phyloP scores from a whole-genome alignment of 1,140 invertebrate genomes.

The Caenorhabditis latens region DNA sequence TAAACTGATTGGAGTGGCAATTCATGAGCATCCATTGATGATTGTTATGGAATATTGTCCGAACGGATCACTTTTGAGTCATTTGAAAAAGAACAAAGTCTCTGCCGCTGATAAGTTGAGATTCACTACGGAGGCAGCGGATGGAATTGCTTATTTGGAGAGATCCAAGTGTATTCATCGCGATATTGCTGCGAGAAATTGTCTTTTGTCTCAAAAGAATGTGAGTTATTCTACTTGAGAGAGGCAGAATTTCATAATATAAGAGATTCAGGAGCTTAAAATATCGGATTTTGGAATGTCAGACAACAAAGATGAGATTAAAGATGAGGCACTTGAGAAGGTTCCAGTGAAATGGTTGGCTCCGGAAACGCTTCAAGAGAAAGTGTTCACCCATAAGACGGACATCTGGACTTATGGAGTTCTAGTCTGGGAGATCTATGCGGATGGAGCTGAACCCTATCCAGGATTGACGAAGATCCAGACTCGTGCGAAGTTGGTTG shows the following conservation, averaged over 20 bases:
- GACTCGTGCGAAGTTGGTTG: slow-evolving; percentile 79
- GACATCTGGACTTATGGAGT: slow-evolving; percentile 68
- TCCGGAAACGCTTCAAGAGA: slow-evolving; percentile 66
- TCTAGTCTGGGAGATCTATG: slow-evolving; percentile 69
- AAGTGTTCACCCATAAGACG: slow-evolving; percentile 66
- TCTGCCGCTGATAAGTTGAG: slow-evolving; percentile 69
- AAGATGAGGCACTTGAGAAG: slow-evolving; percentile 92
- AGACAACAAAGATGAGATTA: slow-evolving; percentile 89
- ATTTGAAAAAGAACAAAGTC: slow-evolving; percentile 57
- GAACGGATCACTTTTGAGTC: slow-evolving; percentile 41
- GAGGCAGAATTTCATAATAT: background rate
- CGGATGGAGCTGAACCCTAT: slow-evolving; percentile 66
- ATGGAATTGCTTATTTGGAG: slow-evolving; percentile 67
- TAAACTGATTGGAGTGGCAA: slow-evolving; percentile 79
- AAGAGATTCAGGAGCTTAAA: slow-evolving; percentile 81
- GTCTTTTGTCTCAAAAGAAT: slow-evolving; percentile 91
- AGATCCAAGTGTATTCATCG: slow-evolving; percentile 87
- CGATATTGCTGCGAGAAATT: slow-evolving; percentile 94
- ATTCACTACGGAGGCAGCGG: slow-evolving; percentile 61
- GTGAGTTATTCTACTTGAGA: background rate
- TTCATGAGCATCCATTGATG: slow-evolving; percentile 78
- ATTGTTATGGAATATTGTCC: slow-evolving; percentile 67
- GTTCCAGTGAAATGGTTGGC: slow-evolving; percentile 69
- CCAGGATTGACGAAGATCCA: slow-evolving; percentile 62
- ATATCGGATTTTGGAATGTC: slow-evolving; percentile 97